These are phyloP conservation scores for Falco concolor DNA, from an alignment of 2,797 vertebrate genomes.

Conservation along the genomic window DNA sequence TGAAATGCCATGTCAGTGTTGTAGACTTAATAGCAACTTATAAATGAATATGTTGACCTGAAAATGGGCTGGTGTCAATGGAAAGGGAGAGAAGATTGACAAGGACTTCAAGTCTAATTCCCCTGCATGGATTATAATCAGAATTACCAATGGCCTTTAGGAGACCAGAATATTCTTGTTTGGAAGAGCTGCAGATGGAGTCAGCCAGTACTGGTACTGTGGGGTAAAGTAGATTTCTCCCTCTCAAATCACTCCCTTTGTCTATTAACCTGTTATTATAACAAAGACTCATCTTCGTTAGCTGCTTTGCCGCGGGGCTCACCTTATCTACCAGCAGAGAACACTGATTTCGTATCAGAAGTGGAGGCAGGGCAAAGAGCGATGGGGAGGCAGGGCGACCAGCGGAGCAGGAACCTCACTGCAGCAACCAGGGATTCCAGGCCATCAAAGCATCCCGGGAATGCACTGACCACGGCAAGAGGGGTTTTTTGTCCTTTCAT, in stretches of 20 bases:
- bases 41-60: not conserved
- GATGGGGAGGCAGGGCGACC: not conserved
- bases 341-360: not conserved
- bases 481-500: not conserved
- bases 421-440: not conserved
- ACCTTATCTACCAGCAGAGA: not conserved
- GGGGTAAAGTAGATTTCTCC: not conserved
- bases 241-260: not conserved
- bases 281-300: not conserved
- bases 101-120: not conserved
- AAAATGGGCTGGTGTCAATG: not conserved
- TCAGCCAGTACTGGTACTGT: not conserved
- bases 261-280: not conserved
- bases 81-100: not conserved
- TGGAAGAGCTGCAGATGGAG: not conserved
- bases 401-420: not conserved
- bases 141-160: not conserved
- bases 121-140: not conserved
- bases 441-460: not conserved
- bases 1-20: not conserved
- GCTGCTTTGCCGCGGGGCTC: not conserved
- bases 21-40: not conserved
- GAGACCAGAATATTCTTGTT: not conserved
- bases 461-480: not conserved
- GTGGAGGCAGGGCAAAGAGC: not conserved